phyloP scores from a whole-genome alignment of 2,797 vertebrate genomes.

The Sebastes jordani region DNA sequence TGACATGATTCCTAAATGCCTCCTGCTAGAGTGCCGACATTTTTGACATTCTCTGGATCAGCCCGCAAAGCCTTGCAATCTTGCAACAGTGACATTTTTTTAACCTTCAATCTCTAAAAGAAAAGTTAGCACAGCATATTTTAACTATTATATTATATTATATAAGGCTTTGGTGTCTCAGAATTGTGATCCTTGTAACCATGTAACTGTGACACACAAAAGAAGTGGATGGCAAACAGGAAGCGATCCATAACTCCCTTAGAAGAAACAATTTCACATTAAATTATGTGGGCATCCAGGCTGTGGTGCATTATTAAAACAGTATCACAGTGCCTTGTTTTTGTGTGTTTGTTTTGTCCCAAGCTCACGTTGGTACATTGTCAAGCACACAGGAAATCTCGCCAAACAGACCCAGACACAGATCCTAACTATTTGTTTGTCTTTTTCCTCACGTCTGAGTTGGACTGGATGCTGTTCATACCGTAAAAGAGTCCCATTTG shows the following conservation, averaged over 20 bases:
- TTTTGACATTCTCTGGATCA: not conserved
- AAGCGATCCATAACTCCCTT: not conserved
- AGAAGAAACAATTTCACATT: not conserved
- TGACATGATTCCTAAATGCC: not conserved
- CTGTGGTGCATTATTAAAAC: slow-evolving; percentile 1
- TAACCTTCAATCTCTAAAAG: not conserved
- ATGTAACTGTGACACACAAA: not conserved
- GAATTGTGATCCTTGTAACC: not conserved
- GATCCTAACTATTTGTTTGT: not conserved
- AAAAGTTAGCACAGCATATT: not conserved
- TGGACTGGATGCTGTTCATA: not conserved
- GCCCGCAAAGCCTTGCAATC: not conserved
- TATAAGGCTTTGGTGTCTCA: not conserved
- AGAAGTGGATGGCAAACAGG: not conserved
- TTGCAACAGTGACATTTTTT: not conserved
- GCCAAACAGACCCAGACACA: not conserved
- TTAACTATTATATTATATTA: not conserved
- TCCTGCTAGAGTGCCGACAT: not conserved
- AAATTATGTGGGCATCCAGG: not conserved
- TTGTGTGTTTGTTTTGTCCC: not conserved
- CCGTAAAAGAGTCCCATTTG: not conserved
- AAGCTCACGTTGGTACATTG: not conserved
- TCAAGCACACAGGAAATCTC: not conserved
- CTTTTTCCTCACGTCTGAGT: not conserved
- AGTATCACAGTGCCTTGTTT: not conserved